These are phyloP conservation scores for Phenganax subtilis DNA, from an alignment of 92 coral and sea anemone genomes.

Conservation along the genomic window DNA sequence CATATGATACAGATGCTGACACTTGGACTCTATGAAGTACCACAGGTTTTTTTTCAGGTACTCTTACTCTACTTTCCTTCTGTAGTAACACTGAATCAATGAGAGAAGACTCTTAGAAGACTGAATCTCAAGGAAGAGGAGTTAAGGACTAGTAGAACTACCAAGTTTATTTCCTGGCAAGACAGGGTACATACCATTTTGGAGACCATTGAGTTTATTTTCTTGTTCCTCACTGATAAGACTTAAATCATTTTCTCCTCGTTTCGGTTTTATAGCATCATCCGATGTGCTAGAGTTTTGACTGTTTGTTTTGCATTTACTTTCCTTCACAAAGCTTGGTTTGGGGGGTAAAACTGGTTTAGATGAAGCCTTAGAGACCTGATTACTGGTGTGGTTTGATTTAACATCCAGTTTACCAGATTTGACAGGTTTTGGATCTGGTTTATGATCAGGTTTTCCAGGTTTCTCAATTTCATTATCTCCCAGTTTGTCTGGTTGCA, in stretches of 20 bases:
- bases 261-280: background rate
- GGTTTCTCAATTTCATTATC: background rate
- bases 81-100: background rate
- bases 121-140: no score
- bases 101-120: no score
- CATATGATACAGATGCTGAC: background rate
- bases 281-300: background rate
- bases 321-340: background rate
- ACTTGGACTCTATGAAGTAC: background rate
- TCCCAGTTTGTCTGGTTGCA: no score
- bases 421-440: background rate
- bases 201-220: background rate
- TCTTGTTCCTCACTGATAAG: background rate
- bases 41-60: background rate
- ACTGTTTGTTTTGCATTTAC: background rate
- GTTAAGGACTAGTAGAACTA: background rate
- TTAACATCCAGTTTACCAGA: background rate
- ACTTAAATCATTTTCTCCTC: background rate
- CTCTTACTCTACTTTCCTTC: background rate
- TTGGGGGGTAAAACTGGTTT: slow-evolving; percentile 19
- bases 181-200: background rate
- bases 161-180: background rate
- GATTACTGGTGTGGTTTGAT: background rate
- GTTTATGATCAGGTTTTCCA: background rate
- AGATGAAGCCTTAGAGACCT: background rate